Base-by-base conservation (phyloP, 2,113 vertebrate species). In the Tringa solitaria region DNA sequence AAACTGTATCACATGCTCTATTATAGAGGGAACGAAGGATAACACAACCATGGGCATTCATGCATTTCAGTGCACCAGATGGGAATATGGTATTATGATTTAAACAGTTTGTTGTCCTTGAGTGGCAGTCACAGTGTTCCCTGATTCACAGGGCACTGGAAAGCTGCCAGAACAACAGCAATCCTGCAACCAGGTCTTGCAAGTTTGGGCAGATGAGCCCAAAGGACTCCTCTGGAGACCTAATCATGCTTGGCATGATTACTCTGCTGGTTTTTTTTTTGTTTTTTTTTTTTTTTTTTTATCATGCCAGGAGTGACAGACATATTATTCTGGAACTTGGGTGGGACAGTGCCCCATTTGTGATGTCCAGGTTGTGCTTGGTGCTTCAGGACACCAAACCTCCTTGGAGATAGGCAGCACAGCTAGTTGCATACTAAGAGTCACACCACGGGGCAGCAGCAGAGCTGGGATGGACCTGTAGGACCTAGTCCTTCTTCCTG, bases 71-170 rank as follows among this genome's bases (percentile, higher is more conserved):
- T 45, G 76, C 83, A 86, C 68, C 93, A 95, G 95, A 95, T 90
- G 86, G 96, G 89, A 94, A 95, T 93, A 90, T 27, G 53, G 79
- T 77, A 80, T 84, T 95, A 86, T 57, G 59, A 51, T 95, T 95
- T 92, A 90, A 95, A 89, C 37, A 61, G 79, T 86, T 86, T 93
- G 46, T 59, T 92, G 94, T 93, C 95, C 95, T 96, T 97, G 95
- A 95, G 72, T 86, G 83, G 50, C 72, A 95, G 83, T 81, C 72
- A 43, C 70, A 86, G 61, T 50, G 67, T 69, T 97, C 79, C 59
- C 90, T 86, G 75, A 93, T 90, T 92, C 86, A 67, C 75, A 59
- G 43, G 72, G 50, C 2, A 1, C 54, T 93, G 63, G 67, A 92
- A 90, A 90, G 20, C 45, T 1, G 20, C 90, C 86, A 93, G 70